Conservation (phyloP, 1,140 invertebrate species). For the Lamellibrachia luymesi region DNA sequence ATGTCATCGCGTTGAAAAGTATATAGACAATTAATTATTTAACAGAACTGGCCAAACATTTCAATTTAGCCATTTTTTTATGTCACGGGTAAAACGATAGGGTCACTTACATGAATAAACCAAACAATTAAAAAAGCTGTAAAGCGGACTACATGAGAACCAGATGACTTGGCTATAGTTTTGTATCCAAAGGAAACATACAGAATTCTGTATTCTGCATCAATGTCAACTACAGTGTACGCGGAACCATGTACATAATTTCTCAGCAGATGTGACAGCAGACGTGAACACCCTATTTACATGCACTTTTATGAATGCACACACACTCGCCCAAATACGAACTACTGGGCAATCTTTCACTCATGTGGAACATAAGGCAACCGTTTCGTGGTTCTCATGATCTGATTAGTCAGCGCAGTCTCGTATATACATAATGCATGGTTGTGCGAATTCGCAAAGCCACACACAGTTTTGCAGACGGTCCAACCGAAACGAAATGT, state of each 20-base stretch:
- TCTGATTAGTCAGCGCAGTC: not conserved
- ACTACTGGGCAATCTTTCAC: not conserved
- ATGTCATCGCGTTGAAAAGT: too few relatives aligned
- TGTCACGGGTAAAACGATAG: not conserved
- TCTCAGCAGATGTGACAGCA: not conserved
- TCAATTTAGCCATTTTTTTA: not conserved
- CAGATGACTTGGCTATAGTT: not conserved
- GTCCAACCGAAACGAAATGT: not conserved
- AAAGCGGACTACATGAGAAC: not conserved
- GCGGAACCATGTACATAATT: not conserved
- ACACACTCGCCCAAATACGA: not conserved
- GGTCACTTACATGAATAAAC: not conserved
- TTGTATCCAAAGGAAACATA: not conserved
- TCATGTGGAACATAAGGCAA: not conserved
- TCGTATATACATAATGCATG: not conserved
- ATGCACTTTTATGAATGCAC: not conserved
- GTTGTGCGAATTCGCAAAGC: not conserved
- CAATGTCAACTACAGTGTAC: not conserved
- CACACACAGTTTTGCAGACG: not conserved
- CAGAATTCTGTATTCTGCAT: not conserved
- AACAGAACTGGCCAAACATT: not conserved
- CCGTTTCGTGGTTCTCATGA: not conserved
- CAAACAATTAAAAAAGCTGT: not conserved
- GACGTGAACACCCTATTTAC: not conserved
- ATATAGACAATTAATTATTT: not conserved